Evolutionary conservation across 2,888 invertebrate species (phyloP), one percentile per base, ranked within the genome.

Genomic region (Rotaria sp.): DNA sequence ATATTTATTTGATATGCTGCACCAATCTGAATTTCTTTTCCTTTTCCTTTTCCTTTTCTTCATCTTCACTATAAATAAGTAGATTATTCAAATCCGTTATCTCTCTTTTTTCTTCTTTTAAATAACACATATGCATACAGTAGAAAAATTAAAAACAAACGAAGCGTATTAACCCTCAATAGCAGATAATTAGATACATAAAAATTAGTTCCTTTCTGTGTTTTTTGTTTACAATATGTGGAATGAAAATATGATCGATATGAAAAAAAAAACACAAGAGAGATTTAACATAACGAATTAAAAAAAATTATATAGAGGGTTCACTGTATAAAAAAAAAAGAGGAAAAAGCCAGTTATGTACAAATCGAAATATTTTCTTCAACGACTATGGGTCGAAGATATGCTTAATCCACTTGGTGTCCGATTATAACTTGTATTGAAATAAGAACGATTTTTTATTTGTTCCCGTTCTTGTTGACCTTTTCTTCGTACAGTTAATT

Each of bases 401-500:
- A 45, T 45, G 11, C 80, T 80, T 45, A 41, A n/a, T 21, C 80
- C 80, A 80, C 45, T 45, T 13, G 80, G 80, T 26, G 80, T 80
- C 15, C 80, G 80, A 45, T 24, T 45, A 45, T 80, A 45, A 7
- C 21, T 30, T 4, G 5, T 67, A 18, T 18, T 35, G 4, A 24
- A n/a, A 4, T 80, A 45, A 80, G 24, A n/a, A 15, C n/a, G 13
- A 45, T 0, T 26, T n/a, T 45, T 41, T n/a, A 4, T 45, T 80
- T 80, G 80, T 45, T 80, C 45, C 0, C 26, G 26, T 80, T 80
- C 80, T 41, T 41, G 45, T 80, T n/a, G 41, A 41, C 13, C 45
- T 45, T 80, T 80, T 45, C 45, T 45, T 15, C 80, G 80, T 41
- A 80, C 80, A 80, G n/a, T 45, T 80, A 80, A 80, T 15, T 80